A percentile compares a stretch with the other conserved stretches of the same genome.
These are phyloP conservation scores for Bactericera cockerelli DNA, from an alignment of 1,140 invertebrate species.

Conservation along the genomic window DNA sequence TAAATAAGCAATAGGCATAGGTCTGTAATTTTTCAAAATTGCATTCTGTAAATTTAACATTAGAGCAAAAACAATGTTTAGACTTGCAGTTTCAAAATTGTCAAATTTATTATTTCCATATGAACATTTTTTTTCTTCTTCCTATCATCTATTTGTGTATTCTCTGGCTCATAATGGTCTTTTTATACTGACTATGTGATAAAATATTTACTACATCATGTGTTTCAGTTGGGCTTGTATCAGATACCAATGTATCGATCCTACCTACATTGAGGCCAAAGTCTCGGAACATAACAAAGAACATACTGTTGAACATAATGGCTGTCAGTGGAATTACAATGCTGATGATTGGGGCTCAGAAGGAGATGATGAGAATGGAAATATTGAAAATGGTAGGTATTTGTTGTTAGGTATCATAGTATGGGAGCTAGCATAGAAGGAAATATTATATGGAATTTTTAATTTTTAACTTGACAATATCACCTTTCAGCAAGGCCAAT, in stretches of 20 bases:
- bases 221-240: slow-evolving; percentile 46
- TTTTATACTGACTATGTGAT: not conserved
- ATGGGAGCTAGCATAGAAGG: too few relatives aligned
- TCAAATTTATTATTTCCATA: not conserved
- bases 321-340: not conserved
- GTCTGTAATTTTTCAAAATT: too few relatives aligned
- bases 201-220: slow-evolving; percentile 9
- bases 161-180: too few relatives aligned
- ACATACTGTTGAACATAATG: not conserved
- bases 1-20: too few relatives aligned
- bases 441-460: not conserved
- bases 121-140: not conserved
- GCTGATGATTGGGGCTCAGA: not conserved
- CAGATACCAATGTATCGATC: slow-evolving; percentile 41
- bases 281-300: not conserved
- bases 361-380: slow-evolving; percentile 4
- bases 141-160: not conserved
- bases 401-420: too few relatives aligned
- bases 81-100: not conserved
- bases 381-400: not conserved
- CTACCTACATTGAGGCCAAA: slow-evolving; percentile 27
- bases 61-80: not conserved
- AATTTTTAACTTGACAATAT: not conserved
- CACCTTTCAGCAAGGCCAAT: not conserved
- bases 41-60: too few relatives aligned